Evolutionary conservation across 2,113 vertebrate genomes (phyloP).

Genomic region (Pyxicephalus adspersus): DNA sequence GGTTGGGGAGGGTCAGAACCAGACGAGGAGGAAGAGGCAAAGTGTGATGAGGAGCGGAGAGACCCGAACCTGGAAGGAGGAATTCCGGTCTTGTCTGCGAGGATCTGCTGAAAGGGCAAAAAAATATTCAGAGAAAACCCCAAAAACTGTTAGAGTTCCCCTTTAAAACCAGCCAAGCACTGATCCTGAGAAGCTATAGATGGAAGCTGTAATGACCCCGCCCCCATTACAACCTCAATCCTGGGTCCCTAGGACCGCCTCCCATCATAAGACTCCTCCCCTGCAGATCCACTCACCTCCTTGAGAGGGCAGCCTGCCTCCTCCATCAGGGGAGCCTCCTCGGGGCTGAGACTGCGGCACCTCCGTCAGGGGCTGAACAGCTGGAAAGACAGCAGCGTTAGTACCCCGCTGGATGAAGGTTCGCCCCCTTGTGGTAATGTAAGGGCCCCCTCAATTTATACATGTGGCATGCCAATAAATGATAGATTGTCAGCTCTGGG

Average conservation of each 20-base stretch:
- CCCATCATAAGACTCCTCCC: neutral
- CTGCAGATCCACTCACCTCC: neutral
- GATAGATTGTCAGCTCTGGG: too few species aligned
- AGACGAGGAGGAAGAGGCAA: slow-evolving; percentile 43
- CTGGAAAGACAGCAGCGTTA: neutral
- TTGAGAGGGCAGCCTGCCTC: neutral
- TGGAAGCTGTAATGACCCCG: too few species aligned
- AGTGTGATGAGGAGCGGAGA: neutral
- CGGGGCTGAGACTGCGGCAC: slow-evolving; percentile 37
- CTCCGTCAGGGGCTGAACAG: slow-evolving; percentile 5
- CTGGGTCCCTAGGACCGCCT: too few species aligned
- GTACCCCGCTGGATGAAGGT: neutral
- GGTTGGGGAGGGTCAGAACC: slow-evolving; percentile 25
- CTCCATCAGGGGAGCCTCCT: neutral
- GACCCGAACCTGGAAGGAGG: fast-evolving
- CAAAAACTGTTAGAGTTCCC: neutral
- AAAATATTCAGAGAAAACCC: neutral
- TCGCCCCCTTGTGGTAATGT: too few species aligned
- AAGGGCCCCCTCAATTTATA: too few species aligned
- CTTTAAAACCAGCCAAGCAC: too few species aligned
- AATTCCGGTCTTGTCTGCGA: neutral
- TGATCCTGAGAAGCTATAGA: too few species aligned
- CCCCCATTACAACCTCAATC: neutral
- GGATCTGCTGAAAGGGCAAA: slow-evolving; percentile 30
- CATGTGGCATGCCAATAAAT: too few species aligned